Conservation (phyloP, 2,888 invertebrate species). For the Andrena dorsata region DNA sequence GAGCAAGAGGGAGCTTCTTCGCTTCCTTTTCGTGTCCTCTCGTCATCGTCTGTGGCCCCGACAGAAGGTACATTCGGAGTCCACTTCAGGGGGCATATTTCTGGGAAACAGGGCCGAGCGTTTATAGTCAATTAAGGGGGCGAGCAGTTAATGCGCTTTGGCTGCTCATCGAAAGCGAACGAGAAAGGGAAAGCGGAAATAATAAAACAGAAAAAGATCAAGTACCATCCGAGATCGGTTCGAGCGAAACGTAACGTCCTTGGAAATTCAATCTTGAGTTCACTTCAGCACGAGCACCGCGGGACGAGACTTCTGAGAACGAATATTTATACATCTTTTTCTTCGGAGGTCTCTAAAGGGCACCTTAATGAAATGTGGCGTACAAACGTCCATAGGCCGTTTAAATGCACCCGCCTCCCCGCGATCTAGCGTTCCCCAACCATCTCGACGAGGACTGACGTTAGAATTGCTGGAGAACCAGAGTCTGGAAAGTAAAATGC, state of each 20-base stretch:
- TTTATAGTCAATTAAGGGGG: constrained; percentile 80
- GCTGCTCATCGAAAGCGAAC: constrained; percentile 63
- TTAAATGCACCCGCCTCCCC: neutral
- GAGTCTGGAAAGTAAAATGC: neutral
- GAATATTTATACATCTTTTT: constrained; percentile 43
- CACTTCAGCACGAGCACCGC: constrained; percentile 32
- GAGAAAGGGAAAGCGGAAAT: constrained; percentile 23
- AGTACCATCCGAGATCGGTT: constrained; percentile 57
- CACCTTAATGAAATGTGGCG: constrained; percentile 44
- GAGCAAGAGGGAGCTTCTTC: constrained; percentile 16
- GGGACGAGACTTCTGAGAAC: constrained; percentile 7
- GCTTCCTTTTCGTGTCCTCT: constrained; percentile 43
- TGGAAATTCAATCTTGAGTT: constrained; percentile 51
- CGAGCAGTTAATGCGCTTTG: constrained; percentile 75
- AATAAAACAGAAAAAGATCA: constrained; percentile 43
- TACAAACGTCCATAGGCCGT: constrained; percentile 13
- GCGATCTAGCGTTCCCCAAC: constrained; percentile 61
- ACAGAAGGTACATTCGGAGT: constrained; percentile 57
- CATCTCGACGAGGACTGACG: constrained; percentile 58
- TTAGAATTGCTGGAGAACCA: neutral
- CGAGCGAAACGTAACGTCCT: constrained; percentile 49
- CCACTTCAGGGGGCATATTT: constrained; percentile 56
- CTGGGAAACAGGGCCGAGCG: constrained; percentile 77
- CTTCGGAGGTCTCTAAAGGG: neutral
- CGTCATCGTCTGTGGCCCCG: constrained; percentile 41